These are phyloP conservation scores for Cichlasoma orientale DNA, from an alignment of 2,797 vertebrate genomes.

Conservation along the genomic window DNA sequence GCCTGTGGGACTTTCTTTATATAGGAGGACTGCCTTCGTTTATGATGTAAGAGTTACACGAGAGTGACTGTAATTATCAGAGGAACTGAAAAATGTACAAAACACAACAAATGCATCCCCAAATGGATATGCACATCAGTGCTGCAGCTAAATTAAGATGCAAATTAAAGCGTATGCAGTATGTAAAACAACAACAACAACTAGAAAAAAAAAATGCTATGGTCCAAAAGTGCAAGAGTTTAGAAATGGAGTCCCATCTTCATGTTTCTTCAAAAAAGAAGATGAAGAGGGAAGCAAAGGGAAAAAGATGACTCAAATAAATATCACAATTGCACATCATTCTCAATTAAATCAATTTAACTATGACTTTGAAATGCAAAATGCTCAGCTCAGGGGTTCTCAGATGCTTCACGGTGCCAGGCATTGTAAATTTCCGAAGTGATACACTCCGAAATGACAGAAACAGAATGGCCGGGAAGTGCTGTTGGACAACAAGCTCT, in stretches of 20 bases:
- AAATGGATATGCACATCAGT: neutral
- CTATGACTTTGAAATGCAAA: neutral
- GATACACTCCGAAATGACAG: neutral
- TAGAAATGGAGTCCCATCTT: neutral
- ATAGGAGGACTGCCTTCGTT: neutral
- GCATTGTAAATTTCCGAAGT: conserved; percentile 6
- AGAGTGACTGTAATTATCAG: neutral
- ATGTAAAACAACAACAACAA: neutral
- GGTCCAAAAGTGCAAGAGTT: neutral
- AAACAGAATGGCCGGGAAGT: conserved; percentile 27
- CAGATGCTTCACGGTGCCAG: neutral
- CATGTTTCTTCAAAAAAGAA: neutral
- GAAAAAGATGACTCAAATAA: neutral
- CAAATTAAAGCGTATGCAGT: neutral
- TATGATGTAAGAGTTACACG: neutral
- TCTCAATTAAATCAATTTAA: neutral
- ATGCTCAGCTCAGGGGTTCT: neutral
- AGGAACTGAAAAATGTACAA: neutral
- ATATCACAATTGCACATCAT: neutral
- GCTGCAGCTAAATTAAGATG: neutral
- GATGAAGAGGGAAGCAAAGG: neutral
- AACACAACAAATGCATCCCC: neutral
- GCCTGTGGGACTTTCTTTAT: neutral
- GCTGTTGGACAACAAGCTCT: conserved; percentile 47
- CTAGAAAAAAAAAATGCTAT: neutral